Conservation (phyloP, 2,797 vertebrate genomes). For the Triplophysa bombifrons region DNA sequence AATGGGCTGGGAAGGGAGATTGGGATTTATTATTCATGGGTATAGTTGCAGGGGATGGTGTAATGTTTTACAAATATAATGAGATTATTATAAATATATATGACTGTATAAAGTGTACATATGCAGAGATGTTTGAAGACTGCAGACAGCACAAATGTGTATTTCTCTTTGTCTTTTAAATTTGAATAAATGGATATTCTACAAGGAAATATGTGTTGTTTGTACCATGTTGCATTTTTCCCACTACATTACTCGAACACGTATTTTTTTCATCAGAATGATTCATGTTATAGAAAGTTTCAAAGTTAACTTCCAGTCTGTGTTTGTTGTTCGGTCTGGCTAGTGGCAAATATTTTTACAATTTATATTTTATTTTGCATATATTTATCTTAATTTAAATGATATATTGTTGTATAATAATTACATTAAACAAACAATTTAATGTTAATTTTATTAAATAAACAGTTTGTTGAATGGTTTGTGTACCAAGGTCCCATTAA, state of each 20-base stretch:
- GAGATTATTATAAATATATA: slow-evolving; percentile 61
- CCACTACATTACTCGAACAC: neutral
- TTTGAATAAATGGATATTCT: slow-evolving; percentile 83
- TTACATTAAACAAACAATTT: too few relatives aligned
- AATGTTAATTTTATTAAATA: too few relatives aligned
- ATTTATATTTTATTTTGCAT: too few relatives aligned
- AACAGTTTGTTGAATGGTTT: too few relatives aligned
- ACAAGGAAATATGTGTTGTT: slow-evolving; percentile 66
- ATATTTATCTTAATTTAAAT: too few relatives aligned
- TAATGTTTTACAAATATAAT: slow-evolving; percentile 70
- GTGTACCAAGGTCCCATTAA: too few relatives aligned
- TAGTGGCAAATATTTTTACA: too few relatives aligned
- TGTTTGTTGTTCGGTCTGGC: too few relatives aligned
- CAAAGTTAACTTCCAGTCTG: too few relatives aligned
- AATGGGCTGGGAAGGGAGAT: slow-evolving; percentile 44
- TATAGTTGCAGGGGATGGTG: slow-evolving; percentile 62
- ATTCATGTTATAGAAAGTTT: too few relatives aligned
- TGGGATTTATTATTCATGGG: slow-evolving; percentile 69
- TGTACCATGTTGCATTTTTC: slow-evolving; percentile 6
- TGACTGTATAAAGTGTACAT: slow-evolving; percentile 77
- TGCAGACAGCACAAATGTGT: slow-evolving; percentile 82
- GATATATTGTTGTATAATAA: too few relatives aligned
- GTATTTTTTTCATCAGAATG: neutral
- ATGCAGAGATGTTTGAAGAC: slow-evolving; percentile 72
- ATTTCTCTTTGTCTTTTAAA: slow-evolving; percentile 76